These are phyloP conservation scores for Syngnathus typhle DNA, from an alignment of 2,113 vertebrate species.

Conservation along the genomic window DNA sequence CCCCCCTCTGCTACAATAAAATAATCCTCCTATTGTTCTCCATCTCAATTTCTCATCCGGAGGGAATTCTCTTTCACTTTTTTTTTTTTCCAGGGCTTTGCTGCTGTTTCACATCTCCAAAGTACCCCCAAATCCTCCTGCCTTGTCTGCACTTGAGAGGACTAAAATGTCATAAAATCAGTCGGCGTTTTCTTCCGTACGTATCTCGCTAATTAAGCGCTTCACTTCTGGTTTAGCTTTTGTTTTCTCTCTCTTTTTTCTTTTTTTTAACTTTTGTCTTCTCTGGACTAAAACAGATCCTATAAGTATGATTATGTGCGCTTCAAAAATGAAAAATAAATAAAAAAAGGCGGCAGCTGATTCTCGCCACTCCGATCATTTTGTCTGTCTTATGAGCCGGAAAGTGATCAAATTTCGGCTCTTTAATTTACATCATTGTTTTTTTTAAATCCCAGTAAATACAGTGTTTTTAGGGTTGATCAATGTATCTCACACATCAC, in stretches of 20 bases:
- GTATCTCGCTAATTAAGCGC: conserved; percentile 68
- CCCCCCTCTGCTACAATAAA: conserved; percentile 26
- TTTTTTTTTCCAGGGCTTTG: conserved; percentile 1
- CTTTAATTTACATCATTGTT: not conserved
- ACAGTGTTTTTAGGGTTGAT: not conserved
- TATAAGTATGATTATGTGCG: not conserved
- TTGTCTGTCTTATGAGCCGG: not conserved
- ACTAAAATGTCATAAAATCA: conserved; percentile 60
- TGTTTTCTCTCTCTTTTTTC: not conserved
- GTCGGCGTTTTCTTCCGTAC: conserved; percentile 23
- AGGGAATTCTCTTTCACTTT: conserved; percentile 40
- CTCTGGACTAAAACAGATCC: not conserved
- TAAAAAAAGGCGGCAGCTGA: not conserved
- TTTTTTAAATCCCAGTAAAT: not conserved
- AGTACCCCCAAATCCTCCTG: conserved; percentile 56
- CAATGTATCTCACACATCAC: not conserved
- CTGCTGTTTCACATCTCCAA: conserved; percentile 56
- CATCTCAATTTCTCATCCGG: conserved; percentile 46
- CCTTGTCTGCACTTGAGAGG: conserved; percentile 20
- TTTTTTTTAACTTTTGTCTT: not conserved
- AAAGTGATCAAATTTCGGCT: not conserved
- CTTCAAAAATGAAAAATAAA: not conserved
- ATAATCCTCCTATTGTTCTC: conserved; percentile 60
- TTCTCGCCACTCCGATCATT: not conserved
- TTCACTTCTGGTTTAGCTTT: not conserved